These are phyloP conservation scores for Bhutanitis thaidina DNA, from an alignment of 2,888 invertebrate genomes.

Conservation along the genomic window DNA sequence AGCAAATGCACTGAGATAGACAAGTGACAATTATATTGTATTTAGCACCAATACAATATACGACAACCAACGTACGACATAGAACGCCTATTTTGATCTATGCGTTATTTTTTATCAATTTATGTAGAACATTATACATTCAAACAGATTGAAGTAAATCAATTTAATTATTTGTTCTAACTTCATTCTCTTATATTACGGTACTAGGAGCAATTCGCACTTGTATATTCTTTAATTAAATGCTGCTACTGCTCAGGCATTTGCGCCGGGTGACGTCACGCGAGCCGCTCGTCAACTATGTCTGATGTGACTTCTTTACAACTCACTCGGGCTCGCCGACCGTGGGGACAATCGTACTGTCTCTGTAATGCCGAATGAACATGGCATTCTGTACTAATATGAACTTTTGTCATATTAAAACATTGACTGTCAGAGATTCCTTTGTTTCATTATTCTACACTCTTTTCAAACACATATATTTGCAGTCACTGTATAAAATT, in stretches of 20 bases:
- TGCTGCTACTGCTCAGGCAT: background rate
- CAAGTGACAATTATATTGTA: too few relatives aligned
- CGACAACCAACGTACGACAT: too few relatives aligned
- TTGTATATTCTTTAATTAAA: slow-evolving; percentile 13
- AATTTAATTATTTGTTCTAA: background rate
- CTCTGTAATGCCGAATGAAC: slow-evolving; percentile 36
- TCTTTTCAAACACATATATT: background rate
- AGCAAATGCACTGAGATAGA: too few relatives aligned
- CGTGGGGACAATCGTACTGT: slow-evolving; percentile 25
- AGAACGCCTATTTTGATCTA: too few relatives aligned
- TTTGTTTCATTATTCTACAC: background rate
- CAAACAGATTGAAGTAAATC: too few relatives aligned
- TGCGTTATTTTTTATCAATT: too few relatives aligned
- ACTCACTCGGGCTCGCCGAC: slow-evolving; percentile 39
- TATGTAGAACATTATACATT: too few relatives aligned
- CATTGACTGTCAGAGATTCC: background rate
- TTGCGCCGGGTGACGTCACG: slow-evolving; percentile 48
- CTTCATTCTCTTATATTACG: background rate
- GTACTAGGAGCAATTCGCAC: slow-evolving; percentile 11
- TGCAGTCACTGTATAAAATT: slow-evolving; percentile 2
- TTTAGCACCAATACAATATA: too few relatives aligned
- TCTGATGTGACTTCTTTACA: slow-evolving; percentile 40
- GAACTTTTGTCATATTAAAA: background rate
- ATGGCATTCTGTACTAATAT: slow-evolving; percentile 29
- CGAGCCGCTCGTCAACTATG: slow-evolving; percentile 64